Evolutionary conservation across 1,140 invertebrate species (phyloP), one percentile per base, ranked within the genome.

Genomic region (Achatina immaculata): DNA sequence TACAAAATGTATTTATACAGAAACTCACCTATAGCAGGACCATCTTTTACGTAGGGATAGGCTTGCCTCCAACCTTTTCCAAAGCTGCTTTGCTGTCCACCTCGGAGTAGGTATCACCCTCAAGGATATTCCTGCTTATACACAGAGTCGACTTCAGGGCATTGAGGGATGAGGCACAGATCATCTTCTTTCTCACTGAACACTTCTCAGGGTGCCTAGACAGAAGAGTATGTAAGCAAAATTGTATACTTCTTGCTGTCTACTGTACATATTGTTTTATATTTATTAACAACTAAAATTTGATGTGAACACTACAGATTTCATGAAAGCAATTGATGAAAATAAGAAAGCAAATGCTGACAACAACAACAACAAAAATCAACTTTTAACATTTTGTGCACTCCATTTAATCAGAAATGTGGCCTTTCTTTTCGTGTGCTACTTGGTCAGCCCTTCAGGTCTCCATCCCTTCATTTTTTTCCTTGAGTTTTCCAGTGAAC

Each of bases 31-130:
- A 4, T 9, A 62, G 51, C 14, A 55, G 3, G 21, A 14, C 48
- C 28, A n/a, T n/a, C n/a, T n/a, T 16, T 62, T 34, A 62, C 31
- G 58, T 62, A 6, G 58, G 58, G 28, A 38, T 3, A 62, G 48
- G 3, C 43, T 78, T 78, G 9, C 58, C 58, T 6, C 65, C 58
- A 78, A 78, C 36, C 31, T 78, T 78, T 21, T 78, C 76, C 68
- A 78, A 68, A 48, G 43, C 76, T 78, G 76, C 76, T 68, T 68
- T 68, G 21, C 36, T 78, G 36, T 78, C 76, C 6, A 78, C 76
- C 43, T 78, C 76, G 36, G 28, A 28, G 4, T 36, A 68, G 38
- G 19, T 9, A 24, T 78, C 76, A 66, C 76, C 76, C 65, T 78
- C 58, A 31, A 78, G 2, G 38, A 68, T 24, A 31, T 78, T 78